Base-by-base conservation (phyloP, 1,140 invertebrate genomes). In the Odontomachus brunneus region DNA sequence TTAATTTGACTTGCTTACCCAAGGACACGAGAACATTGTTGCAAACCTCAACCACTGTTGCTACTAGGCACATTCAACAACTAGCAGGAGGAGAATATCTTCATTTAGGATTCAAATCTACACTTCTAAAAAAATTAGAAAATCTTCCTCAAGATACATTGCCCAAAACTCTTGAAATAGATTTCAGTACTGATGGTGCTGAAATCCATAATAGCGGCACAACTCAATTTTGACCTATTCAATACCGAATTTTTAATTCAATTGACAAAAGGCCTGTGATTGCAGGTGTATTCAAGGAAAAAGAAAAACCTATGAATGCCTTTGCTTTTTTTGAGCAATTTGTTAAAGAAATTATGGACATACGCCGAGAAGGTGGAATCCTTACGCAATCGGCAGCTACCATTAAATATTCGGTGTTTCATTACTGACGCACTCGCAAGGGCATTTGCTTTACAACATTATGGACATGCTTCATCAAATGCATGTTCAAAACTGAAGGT, bases 81-180 rank as follows among this genome's bases (percentile, higher is more conserved):
- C 26, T 62, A 14, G 22, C 11, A 24, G 29, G 26, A 38, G 60
- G 60, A n/a, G 60, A 63, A 19, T 63, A 63, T 3, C 29, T 63
- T 19, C 17, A 63, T 26, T 9, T 29, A 15, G 60, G 60, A 2
- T 44, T 63, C 0, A 38, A 38, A 38, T 63, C 0, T 14, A 63
- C 62, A 12, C 62, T 63, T 63, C 33, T 19, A n/a, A 63, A 19
- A 63, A 63, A 63, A 63, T 33, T 63, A 17, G 15, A 63, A 63
- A 63, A 4, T 63, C 7, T 63, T 63, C 29, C 17, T 19, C 15
- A 33, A 7, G 17, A 38, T 19, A 63, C 11, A 1, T 63, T 63
- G 60, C 60, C 60, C 0, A 15, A 63, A 63, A 38, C 26, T 5
- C 12, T 63, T 2, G 26, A 63, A 63, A 63, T 63, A 2, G 60